Evolutionary conservation across 2,797 vertebrate species (phyloP), one percentile per base, ranked within the genome.

Genomic region (Chromis chromis): DNA sequence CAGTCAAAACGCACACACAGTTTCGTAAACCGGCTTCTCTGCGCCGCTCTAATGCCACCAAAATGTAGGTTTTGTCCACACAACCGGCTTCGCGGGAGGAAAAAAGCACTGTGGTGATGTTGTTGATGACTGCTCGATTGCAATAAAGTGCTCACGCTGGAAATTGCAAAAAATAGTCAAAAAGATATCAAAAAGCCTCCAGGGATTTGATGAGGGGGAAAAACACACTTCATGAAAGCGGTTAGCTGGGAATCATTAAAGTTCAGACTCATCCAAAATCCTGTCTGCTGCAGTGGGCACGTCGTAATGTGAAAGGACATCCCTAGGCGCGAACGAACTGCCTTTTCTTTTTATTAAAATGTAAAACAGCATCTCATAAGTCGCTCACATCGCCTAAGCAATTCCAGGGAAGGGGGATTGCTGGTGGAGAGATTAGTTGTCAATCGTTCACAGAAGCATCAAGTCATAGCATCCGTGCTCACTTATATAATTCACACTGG

Each of bases 381-480:
- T 59, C 0, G 0, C 17, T 59, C 65, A 39, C 33, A 71, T 55
- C 60, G 27, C 27, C 49, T 56, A 31, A 21, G 39, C 9, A 36
- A 28, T 16, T 54, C 67, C 16, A 40, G 60, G 49, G 52, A 55
- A 31, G 63, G 68, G 48, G 52, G 65, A 81, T 85, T 81, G 84
- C 33, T 60, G 33, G 11, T 24, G 27, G 42, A 42, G 79, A 83
- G 89, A 93, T 90, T 91, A 90, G 52, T 72, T 66, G 66, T 88
- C 83, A 87, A 63, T 88, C 76, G 67, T 65, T 70, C 66, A 69
- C 71, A 83, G 67, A 79, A 55, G 36, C 65, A 76, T 81, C 79
- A 77, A 57, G 69, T 70, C 74, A 78, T 67, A 67, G 46, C 49
- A 60, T 80, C 65, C 27, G 2, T 77, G 64, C 49, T 79, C 64